phyloP scores from a whole-genome alignment of 1,140 invertebrate species.

The Rhagoletis zephyria region DNA sequence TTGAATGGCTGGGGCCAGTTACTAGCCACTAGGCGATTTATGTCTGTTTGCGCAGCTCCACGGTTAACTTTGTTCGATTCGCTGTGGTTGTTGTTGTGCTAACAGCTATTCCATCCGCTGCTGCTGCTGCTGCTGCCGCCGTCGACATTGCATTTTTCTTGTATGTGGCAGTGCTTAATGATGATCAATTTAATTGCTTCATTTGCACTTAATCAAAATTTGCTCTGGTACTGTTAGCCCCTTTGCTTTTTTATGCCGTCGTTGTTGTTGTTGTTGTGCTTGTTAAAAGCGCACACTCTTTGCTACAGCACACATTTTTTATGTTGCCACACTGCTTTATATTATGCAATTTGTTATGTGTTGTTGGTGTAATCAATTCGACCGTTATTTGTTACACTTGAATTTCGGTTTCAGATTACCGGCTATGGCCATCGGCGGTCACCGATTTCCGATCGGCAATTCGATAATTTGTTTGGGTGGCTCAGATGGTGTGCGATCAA shows the following conservation, averaged over 20 bases:
- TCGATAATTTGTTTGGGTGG: background rate
- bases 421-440: background rate
- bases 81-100: background rate
- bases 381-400: conserved; percentile 47
- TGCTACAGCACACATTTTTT: background rate
- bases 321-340: conserved; percentile 41
- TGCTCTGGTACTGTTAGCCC: background rate
- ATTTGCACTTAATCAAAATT: conserved; percentile 52
- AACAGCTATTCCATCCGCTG: background rate
- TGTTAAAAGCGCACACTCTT: too few species aligned
- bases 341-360: conserved; percentile 42
- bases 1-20: background rate
- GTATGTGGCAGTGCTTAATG: conserved; percentile 21
- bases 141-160: background rate
- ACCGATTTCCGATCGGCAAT: conserved; percentile 6
- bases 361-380: conserved; percentile 43
- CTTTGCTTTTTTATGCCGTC: background rate
- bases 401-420: conserved; percentile 47
- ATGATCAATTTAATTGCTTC: conserved; percentile 52
- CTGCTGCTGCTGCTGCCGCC: background rate
- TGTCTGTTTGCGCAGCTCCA: background rate
- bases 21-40: background rate
- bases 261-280: background rate
- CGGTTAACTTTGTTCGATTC: background rate
- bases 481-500: conserved; percentile 31